Percentiles rank a stretch among this genome's conserved stretches.
Conservation (phyloP, 2,888 invertebrate genomes). For the Salpingus planirostris region DNA sequence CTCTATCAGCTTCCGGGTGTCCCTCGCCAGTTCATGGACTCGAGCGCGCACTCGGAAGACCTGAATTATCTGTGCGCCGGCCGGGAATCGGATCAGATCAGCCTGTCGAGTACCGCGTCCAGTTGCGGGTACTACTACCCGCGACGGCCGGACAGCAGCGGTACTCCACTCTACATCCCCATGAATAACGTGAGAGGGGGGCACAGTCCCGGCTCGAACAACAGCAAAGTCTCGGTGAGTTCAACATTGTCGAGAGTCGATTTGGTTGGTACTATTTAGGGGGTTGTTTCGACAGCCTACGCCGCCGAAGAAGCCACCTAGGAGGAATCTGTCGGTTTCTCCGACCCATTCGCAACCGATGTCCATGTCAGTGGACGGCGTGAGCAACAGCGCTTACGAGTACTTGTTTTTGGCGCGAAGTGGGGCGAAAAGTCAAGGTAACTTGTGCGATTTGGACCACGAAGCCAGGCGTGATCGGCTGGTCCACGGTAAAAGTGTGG, state of each 20-base stretch:
- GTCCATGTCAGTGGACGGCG: conserved; percentile 48
- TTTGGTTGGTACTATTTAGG: no score
- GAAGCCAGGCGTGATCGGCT: conserved; percentile 43
- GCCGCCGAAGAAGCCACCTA: conserved; percentile 83
- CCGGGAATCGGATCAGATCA: conserved; percentile 53
- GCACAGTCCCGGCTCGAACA: conserved; percentile 50
- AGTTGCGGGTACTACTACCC: conserved; percentile 50
- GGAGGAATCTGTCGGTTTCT: conserved; percentile 76
- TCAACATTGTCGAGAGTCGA: conserved; percentile 2
- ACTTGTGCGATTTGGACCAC: conserved; percentile 57
- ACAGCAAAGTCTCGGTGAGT: conserved; percentile 52
- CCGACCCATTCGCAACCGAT: conserved; percentile 65
- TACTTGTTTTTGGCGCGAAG: conserved; percentile 56
- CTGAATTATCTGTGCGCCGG: conserved; percentile 41
- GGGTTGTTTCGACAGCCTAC: no score
- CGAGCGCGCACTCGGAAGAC: conserved; percentile 50
- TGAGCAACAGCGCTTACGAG: conserved; percentile 55
- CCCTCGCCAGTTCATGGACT: conserved; percentile 48
- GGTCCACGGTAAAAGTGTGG: conserved; percentile 64
- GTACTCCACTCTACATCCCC: conserved; percentile 47
- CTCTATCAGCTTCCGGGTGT: conserved; percentile 49
- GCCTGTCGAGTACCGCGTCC: conserved; percentile 52
- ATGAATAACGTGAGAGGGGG: conserved; percentile 47
- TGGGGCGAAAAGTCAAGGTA: conserved; percentile 61
- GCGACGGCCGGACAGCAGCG: conserved; percentile 43